A percentile compares a stretch with the other conserved stretches of the same genome.
Conservation (phyloP, 2,113 vertebrate genomes). For the Percopsis transmontana region DNA sequence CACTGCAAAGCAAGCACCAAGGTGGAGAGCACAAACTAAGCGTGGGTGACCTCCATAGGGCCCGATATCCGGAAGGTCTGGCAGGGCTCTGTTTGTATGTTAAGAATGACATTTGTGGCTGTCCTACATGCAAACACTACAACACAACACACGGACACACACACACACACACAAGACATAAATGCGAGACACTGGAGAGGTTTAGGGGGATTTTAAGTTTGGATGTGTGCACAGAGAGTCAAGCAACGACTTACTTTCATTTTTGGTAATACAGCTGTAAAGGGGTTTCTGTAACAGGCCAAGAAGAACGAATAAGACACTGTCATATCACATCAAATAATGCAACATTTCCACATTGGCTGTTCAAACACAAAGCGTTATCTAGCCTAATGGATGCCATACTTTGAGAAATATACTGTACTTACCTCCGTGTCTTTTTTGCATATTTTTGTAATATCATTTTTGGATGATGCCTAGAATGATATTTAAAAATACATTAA, state of each 20-base stretch:
- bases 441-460: slow-evolving; percentile 92
- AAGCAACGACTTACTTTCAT: slow-evolving; percentile 91
- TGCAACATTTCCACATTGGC: neutral
- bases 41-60: neutral
- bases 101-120: too few species aligned
- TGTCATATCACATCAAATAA: slow-evolving; percentile 1
- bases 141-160: neutral
- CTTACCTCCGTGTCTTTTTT: slow-evolving; percentile 96
- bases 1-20: slow-evolving; percentile 77
- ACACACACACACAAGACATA: neutral
- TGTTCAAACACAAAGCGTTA: neutral
- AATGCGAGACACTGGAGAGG: neutral
- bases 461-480: slow-evolving; percentile 91
- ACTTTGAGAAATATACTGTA: neutral
- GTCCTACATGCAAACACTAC: neutral
- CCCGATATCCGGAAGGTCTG: neutral
- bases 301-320: slow-evolving; percentile 55
- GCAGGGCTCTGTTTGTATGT: too few species aligned
- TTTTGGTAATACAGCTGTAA: slow-evolving; percentile 98
- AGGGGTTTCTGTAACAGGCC: slow-evolving; percentile 86
- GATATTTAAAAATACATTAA: slow-evolving; percentile 11
- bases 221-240: neutral
- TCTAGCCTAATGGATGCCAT: too few species aligned
- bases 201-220: slow-evolving; percentile 9
- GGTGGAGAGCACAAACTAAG: neutral